phyloP scores from a whole-genome alignment of 2,797 vertebrate species.

The Heliangelus exortis region DNA sequence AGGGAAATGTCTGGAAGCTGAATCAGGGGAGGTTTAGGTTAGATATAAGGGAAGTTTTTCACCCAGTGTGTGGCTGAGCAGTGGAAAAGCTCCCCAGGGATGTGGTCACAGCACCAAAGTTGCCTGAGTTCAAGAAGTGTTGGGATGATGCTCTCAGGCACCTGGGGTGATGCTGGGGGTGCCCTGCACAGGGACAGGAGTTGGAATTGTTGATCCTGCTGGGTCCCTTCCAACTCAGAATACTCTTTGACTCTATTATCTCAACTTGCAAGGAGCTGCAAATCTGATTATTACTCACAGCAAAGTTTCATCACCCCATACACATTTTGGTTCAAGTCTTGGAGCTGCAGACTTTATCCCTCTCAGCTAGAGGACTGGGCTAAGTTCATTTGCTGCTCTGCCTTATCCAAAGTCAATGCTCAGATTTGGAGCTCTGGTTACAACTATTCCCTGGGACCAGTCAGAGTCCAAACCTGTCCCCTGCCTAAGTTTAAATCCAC shows the following conservation, averaged over 20 bases:
- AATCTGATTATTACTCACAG: not conserved
- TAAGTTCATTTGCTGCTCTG: not conserved
- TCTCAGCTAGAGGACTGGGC: not conserved
- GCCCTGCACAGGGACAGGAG: too few relatives aligned
- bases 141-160: too few relatives aligned
- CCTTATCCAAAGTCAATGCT: not conserved
- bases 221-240: too few relatives aligned
- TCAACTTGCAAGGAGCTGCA: not conserved
- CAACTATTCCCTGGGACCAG: not conserved
- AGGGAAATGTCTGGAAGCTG: too few relatives aligned
- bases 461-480: not conserved
- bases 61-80: too few relatives aligned
- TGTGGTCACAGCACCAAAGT: too few relatives aligned
- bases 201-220: too few relatives aligned
- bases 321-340: not conserved
- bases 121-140: too few relatives aligned
- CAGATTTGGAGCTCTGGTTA: not conserved
- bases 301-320: not conserved
- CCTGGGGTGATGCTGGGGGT: too few relatives aligned
- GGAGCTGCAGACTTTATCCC: not conserved
- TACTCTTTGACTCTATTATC: not conserved
- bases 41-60: too few relatives aligned
- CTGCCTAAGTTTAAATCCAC: rapidly evolving
- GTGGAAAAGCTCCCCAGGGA: too few relatives aligned
- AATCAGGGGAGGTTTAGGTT: too few relatives aligned